These are phyloP conservation scores for Morelia viridis DNA, from an alignment of 2,797 vertebrate species.

Conservation along the genomic window DNA sequence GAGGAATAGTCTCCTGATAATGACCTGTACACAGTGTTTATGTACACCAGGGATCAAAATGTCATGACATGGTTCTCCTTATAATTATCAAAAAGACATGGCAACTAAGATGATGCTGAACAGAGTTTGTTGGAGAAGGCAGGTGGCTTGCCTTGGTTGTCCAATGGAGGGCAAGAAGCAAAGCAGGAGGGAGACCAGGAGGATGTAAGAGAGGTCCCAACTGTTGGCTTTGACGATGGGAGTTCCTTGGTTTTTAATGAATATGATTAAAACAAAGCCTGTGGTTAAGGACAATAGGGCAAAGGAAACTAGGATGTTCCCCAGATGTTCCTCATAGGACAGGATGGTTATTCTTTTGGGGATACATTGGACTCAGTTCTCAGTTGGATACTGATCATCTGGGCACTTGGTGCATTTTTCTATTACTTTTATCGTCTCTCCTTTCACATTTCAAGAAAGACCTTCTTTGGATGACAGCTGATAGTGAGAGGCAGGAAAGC, in stretches of 20 bases:
- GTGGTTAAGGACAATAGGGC: no score
- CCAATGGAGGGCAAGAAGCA: not conserved
- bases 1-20: no score
- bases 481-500: not conserved
- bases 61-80: not conserved
- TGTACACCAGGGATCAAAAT: no score
- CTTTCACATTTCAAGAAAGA: not conserved
- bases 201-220: not conserved
- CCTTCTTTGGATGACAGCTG: not conserved
- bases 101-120: not conserved
- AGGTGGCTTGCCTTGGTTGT: not conserved
- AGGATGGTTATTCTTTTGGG: no score
- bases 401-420: not conserved
- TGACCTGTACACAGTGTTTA: no score
- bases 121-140: not conserved
- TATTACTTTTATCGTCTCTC: not conserved
- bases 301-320: no score
- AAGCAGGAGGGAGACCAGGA: not conserved
- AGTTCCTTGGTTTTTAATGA: not conserved
- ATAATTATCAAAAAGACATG: not conserved
- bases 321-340: no score
- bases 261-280: no score
- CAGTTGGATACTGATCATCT: no score
- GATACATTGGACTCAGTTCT: no score
- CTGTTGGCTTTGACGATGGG: not conserved